Evolutionary conservation across 2,888 invertebrate species (phyloP).

Genomic region (Brachylomia viminalis): DNA sequence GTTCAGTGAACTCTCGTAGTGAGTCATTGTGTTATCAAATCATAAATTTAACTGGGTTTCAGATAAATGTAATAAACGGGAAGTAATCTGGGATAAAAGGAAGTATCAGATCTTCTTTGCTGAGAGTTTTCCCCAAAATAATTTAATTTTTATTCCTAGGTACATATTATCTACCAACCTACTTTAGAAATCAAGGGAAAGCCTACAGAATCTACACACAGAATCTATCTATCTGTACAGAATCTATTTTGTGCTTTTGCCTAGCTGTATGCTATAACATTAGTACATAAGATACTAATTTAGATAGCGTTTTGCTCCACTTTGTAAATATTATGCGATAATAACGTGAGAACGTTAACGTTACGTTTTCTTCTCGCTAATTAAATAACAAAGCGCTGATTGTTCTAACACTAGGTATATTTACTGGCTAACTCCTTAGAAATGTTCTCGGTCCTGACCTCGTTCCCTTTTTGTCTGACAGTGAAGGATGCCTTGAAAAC

Average conservation of each 20-base stretch:
- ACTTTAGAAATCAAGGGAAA: not conserved
- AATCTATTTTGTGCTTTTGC: not conserved
- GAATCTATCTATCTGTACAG: no score
- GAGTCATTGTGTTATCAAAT: slow-evolving; percentile 36
- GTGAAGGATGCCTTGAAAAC: slow-evolving; percentile 47
- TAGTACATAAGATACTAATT: slow-evolving; percentile 12
- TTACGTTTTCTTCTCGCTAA: slow-evolving; percentile 31
- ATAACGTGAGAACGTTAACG: slow-evolving; percentile 37
- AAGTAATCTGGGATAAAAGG: not conserved
- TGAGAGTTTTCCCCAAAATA: no score
- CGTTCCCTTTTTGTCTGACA: slow-evolving; percentile 50
- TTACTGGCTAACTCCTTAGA: slow-evolving; percentile 21
- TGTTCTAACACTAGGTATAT: slow-evolving; percentile 27
- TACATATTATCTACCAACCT: not conserved
- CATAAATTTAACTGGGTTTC: not conserved
- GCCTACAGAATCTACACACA: no score
- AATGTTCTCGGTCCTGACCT: slow-evolving; percentile 46
- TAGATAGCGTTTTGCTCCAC: slow-evolving; percentile 3
- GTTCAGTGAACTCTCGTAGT: slow-evolving; percentile 42
- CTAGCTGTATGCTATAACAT: not conserved
- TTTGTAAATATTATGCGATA: slow-evolving; percentile 24
- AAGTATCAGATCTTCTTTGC: not conserved
- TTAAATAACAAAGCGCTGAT: slow-evolving; percentile 44
- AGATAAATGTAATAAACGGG: not conserved
- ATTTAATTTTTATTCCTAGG: not conserved